Evolutionary conservation across 2,888 invertebrate species (phyloP).

Genomic region (Tuta absoluta): DNA sequence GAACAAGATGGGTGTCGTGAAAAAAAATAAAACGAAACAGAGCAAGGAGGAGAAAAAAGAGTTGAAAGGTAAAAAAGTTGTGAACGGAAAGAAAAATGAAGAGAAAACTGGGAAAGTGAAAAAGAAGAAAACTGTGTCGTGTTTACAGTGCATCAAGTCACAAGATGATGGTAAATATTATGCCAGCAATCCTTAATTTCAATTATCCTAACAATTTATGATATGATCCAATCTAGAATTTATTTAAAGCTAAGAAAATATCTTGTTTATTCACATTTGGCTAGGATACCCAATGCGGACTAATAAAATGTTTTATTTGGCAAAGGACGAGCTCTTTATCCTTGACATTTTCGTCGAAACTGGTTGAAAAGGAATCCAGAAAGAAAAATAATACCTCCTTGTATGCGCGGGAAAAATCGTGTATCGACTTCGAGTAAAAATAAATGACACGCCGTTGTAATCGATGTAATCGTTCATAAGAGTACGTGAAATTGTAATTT

Average conservation of each 20-base stretch:
- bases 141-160: slow-evolving; percentile 78
- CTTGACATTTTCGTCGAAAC: slow-evolving; percentile 17
- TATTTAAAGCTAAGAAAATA: neutral
- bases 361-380: neutral
- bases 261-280: neutral
- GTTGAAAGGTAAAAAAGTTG: slow-evolving; percentile 39
- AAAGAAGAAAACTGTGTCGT: slow-evolving; percentile 77
- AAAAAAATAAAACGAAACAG: slow-evolving; percentile 61
- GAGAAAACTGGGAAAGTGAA: slow-evolving; percentile 70
- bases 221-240: neutral
- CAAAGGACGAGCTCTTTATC: slow-evolving; percentile 15
- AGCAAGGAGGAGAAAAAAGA: slow-evolving; percentile 41
- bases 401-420: slow-evolving; percentile 23
- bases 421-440: slow-evolving; percentile 28
- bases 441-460: slow-evolving; percentile 1
- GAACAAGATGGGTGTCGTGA: slow-evolving; percentile 74
- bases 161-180: slow-evolving; percentile 65
- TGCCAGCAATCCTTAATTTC: slow-evolving; percentile 30
- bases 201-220: neutral
- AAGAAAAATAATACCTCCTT: slow-evolving; percentile 18
- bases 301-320: slow-evolving; percentile 17
- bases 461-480: neutral
- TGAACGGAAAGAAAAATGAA: slow-evolving; percentile 62
- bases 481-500: slow-evolving; percentile 23
- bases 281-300: slow-evolving; percentile 9